A percentile compares a stretch with the other conserved stretches of the same genome.
phyloP scores from a whole-genome alignment of 2,888 invertebrate species.

The Polydrusus pterygomalis region DNA sequence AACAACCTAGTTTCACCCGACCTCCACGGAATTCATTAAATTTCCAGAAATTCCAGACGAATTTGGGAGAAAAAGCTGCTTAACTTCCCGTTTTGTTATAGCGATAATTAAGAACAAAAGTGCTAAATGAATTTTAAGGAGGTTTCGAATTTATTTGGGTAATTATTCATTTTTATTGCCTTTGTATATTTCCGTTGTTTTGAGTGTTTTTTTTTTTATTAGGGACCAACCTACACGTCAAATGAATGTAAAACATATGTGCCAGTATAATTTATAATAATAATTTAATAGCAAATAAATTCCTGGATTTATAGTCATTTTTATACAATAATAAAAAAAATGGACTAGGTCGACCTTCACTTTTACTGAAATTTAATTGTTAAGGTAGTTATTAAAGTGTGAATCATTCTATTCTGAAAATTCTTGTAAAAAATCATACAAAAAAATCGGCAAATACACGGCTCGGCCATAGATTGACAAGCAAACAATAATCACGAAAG shows the following conservation, averaged over 20 bases:
- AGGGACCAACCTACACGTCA: neutral
- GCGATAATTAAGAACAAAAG: slow-evolving; percentile 2
- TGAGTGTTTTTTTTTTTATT: neutral
- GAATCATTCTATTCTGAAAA: no score
- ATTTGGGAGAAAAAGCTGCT: slow-evolving; percentile 8
- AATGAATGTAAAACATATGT: neutral
- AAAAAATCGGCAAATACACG: no score
- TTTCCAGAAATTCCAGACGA: slow-evolving; percentile 2
- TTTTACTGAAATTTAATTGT: no score
- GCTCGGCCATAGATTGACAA: no score
- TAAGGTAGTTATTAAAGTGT: no score
- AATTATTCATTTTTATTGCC: neutral
- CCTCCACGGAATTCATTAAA: neutral
- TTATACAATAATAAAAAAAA: neutral
- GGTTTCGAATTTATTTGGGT: slow-evolving; percentile 1
- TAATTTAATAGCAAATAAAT: neutral
- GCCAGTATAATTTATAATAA: neutral
- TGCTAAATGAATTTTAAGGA: slow-evolving; percentile 15
- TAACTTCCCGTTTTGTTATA: neutral
- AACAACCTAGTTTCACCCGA: neutral
- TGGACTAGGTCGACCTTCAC: neutral
- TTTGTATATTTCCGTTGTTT: slow-evolving; percentile 5
- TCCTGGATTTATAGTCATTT: neutral
- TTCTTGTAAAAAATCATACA: no score
- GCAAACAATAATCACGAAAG: no score